Conservation (phyloP, 2,797 vertebrate genomes). For the Myioborus miniatus region DNA sequence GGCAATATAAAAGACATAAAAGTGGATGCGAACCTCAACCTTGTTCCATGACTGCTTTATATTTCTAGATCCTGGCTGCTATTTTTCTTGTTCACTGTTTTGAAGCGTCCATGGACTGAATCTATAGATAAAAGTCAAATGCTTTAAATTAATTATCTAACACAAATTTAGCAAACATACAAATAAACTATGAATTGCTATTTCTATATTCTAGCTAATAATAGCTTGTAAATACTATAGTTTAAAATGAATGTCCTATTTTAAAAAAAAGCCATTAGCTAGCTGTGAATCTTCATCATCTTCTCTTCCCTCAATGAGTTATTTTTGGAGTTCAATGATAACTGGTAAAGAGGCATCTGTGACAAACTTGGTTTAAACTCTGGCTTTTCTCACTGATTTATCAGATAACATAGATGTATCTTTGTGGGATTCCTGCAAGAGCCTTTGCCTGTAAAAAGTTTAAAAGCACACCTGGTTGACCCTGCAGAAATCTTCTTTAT, state of each 20-base stretch:
- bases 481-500: not conserved
- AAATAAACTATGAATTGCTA: constrained; percentile 52
- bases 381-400: not conserved
- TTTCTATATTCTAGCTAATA: constrained; percentile 66
- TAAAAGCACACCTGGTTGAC: not conserved
- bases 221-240: constrained; percentile 63
- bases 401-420: not conserved
- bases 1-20: not conserved
- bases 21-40: not conserved
- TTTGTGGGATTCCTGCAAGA: not conserved
- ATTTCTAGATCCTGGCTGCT: not conserved
- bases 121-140: constrained; percentile 8
- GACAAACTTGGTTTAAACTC: not conserved
- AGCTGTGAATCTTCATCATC: constrained; percentile 52
- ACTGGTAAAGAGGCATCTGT: not conserved
- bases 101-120: not conserved
- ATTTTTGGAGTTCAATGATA: constrained; percentile 45
- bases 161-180: constrained; percentile 49
- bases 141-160: constrained; percentile 3
- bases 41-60: not conserved
- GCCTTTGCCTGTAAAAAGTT: not conserved
- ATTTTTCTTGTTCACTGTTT: not conserved
- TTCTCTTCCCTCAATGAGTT: not conserved
- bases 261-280: constrained; percentile 48
- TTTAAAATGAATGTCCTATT: constrained; percentile 64